Base-by-base conservation (phyloP, 2,113 vertebrate genomes). In the Todiramphus chloris region DNA sequence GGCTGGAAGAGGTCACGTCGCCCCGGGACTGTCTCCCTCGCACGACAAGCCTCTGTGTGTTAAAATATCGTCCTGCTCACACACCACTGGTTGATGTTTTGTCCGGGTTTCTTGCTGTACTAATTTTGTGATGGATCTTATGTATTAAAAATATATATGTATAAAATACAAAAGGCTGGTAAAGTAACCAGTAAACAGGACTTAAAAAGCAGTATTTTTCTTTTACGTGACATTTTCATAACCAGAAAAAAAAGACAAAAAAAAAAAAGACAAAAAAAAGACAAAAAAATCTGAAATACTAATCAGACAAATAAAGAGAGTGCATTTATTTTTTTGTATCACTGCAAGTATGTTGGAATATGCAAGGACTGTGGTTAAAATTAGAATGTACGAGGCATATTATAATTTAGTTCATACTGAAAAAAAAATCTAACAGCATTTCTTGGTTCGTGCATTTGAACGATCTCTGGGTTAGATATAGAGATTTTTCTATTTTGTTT, bases 351-450 rank as follows among this genome's bases (percentile, higher is more conserved):
- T 98, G 98, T 98, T 98, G 98, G 98, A 98, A 98, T 99, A 99
- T 99, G 98, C 99, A 99, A 99, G 98, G 98, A 98, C 97, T 98
- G 97, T 98, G 98, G 97, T 97, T 98, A 97, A 98, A 98, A 98
- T 97, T 98, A 99, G 98, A 99, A 99, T 99, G 99, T 99, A 99
- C 98, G 98, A 99, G 98, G 98, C 97, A 97, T 98, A 98, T 98
- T 98, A 98, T 98, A 98, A 98, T 98, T 99, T 99, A 98, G 98
- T 98, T 98, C 98, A 98, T 98, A 95, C 97, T 97, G 98, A 97
- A 97, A 91, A 95, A 97, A 91, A 95, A 89, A 97, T 98, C 96
- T 98, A 98, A 98, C 98, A 97, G 96, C 97, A 98, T 98, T 98
- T 96, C 96, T 98, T 98, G 96, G 95, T 98, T 98, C 97, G 73